These are phyloP conservation scores for Enteromius afrohamiltoni DNA, from an alignment of 2,797 vertebrate species.

Conservation along the genomic window DNA sequence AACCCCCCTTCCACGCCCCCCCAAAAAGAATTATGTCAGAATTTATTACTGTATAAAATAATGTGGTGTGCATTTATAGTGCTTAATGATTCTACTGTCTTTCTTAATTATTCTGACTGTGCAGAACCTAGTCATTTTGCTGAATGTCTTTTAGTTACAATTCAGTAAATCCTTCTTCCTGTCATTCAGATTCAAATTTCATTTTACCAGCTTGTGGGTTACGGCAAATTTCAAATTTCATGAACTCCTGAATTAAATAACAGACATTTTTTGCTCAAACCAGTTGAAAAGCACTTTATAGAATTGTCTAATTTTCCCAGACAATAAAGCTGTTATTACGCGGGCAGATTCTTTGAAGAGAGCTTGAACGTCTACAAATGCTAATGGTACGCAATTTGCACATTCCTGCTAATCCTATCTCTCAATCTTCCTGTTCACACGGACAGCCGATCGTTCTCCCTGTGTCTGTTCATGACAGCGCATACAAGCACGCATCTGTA, in stretches of 20 bases:
- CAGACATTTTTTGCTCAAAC: background rate
- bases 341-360: background rate
- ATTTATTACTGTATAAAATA: background rate
- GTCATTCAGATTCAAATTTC: background rate
- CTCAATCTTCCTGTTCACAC: constrained; percentile 33
- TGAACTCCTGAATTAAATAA: background rate
- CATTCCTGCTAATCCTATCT: constrained; percentile 23
- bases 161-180: background rate
- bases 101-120: background rate
- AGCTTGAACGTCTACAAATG: background rate
- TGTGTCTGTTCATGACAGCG: constrained; percentile 43
- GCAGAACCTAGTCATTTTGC: background rate
- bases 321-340: background rate
- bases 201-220: background rate
- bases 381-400: constrained; percentile 19
- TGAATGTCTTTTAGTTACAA: background rate
- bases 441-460: constrained; percentile 36
- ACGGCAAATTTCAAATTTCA: constrained; percentile 4
- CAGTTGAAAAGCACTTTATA: background rate
- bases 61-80: background rate
- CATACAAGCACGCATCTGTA: constrained; percentile 54
- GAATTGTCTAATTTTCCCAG: background rate
- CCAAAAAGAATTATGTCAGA: background rate
- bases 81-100: background rate
- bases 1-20: no score